Conservation (phyloP, 2,113 vertebrate species). For the Cheirogaleus medius region DNA sequence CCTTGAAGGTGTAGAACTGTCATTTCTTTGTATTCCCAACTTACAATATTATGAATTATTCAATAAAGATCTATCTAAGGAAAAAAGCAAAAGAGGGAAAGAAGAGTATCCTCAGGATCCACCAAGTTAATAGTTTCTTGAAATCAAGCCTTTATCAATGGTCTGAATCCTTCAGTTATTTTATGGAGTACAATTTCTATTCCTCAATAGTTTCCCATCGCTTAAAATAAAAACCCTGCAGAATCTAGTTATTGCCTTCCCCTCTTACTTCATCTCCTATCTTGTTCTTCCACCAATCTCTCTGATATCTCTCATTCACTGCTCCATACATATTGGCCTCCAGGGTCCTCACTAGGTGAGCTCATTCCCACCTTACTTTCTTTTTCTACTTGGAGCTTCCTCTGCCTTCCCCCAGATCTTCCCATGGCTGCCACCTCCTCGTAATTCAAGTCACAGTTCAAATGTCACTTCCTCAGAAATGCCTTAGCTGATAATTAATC, state of each 20-base stretch:
- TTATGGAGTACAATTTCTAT: background rate
- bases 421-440: background rate
- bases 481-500: background rate
- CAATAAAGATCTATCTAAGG: background rate
- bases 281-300: background rate
- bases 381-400: background rate
- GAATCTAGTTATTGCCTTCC: background rate
- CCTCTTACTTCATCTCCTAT: background rate
- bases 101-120: background rate
- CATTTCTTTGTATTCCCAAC: slow-evolving; percentile 19
- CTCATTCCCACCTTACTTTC: background rate
- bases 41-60: background rate
- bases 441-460: background rate
- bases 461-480: slow-evolving; percentile 20
- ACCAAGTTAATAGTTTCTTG: background rate
- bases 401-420: background rate
- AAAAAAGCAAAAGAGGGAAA: background rate
- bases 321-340: background rate
- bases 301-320: background rate
- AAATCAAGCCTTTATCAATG: background rate
- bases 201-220: background rate
- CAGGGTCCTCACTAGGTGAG: background rate
- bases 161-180: slow-evolving; percentile 1
- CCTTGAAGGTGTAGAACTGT: background rate
- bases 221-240: background rate